Evolutionary conservation across 2,797 vertebrate genomes (phyloP), one percentile per base, ranked within the genome.

Genomic region (Chromobotia macracanthus): DNA sequence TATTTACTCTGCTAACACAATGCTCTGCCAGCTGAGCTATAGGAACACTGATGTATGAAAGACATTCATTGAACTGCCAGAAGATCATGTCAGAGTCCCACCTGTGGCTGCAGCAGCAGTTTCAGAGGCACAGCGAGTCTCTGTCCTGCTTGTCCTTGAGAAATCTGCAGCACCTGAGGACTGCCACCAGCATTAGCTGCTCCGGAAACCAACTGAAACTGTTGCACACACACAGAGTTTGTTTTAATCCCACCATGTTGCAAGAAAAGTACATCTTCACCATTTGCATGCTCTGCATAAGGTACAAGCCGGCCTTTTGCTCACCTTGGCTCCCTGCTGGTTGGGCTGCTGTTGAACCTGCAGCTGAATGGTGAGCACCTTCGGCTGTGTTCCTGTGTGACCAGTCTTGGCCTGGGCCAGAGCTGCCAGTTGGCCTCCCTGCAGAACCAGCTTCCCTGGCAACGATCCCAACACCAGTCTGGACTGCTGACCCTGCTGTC

Each of bases 341-440:
- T 90, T 91, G 46, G 94, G 94, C 80, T 94, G 93, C 83, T 94
- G 93, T 72, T 97, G 97, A 58, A 98, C 95, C 85, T 98, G 97
- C 48, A 98, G 94, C 80, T 98, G 97, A 87, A 98, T 97, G 66
- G 97, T 98, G 56, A 98, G 95, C 53, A 98, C 95, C 88, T 98
- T 98, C 0, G 95, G 94, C 86, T 97, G 97, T 0, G 95, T 93
- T 35, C 95, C 95, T 0, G 93, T 80, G 84, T 94, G 93, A 64
- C 92, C 92, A 0, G 86, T 92, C 86, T 96, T 95, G 60, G 95
- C 92, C 89, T 98, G 95, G 63, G 95, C 95, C 8, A 97, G 87
- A 0, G 96, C 94, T 9, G 96, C 94, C 53, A 97, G 86, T 80
- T 97, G 96, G 84, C 95, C 95, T 64, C 97, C 96, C 83, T 97